Base-by-base conservation (phyloP, 2,797 vertebrate species). In the Ctenopoma kingsleyae region DNA sequence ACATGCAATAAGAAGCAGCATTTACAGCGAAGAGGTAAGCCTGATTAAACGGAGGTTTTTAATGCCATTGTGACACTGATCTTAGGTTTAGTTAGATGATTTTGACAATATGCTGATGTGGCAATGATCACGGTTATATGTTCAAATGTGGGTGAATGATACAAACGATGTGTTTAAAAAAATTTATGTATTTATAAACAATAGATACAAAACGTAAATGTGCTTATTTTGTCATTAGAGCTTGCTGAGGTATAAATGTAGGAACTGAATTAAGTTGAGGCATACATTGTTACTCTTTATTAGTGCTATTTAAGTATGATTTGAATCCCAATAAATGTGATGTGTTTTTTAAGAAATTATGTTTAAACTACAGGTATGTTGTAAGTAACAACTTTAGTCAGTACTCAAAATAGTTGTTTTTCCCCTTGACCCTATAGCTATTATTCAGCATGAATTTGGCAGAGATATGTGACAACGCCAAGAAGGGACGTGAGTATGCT, bases 401-500 rank as follows among this genome's bases (percentile, higher is more conserved):
- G 12, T 0, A 10, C 8, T 36, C 38, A 49, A 15, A 46, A 10
- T 22, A 49, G 3, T 22, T 30, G 5, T 56, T 15, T 17, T 67
- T 9, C 17, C 5, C 16, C 13, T 10, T 43, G 36, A 20, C 32
- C 17, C 8, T 74, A 83, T 10, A 64, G 93, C 79, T 88, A 71
- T 82, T 66, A 59, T 82, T 74, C 90, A 96, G 84, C 81, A 99
- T 99, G 97, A 98, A 97, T 92, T 89, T 99, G 89, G 93, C 95
- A 32, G 98, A 99, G 78, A 98, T 99, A 71, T 97, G 94, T 44
- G 97, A 99, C 91, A 98, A 99, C 70, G 97, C 96, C 65, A 98
- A 98, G 91, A 99, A 97, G 90, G 98, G 96, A 59, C 94, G 97
- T 79, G 98, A 99, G 91, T 99, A 98, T 59, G 98, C 98, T 6